phyloP scores from a whole-genome alignment of 1,140 invertebrate genomes.

The Araneus ventricosus region DNA sequence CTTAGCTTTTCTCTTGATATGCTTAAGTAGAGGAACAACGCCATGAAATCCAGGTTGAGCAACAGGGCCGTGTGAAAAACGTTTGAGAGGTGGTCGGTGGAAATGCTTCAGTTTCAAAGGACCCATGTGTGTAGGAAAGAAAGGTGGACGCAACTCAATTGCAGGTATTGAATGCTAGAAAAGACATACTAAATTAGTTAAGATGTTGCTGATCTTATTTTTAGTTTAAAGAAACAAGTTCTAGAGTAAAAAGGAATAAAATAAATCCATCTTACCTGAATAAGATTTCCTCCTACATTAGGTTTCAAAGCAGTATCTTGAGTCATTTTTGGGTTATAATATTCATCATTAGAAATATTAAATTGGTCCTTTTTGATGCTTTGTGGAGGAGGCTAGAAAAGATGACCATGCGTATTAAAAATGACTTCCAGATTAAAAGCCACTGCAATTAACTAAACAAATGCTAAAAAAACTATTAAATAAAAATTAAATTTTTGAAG shows the following conservation, averaged over 20 bases:
- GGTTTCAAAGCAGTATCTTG: slow-evolving; percentile 80
- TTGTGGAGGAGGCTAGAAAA: slow-evolving; percentile 85
- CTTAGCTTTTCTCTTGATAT: slow-evolving; percentile 95
- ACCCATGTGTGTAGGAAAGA: slow-evolving; percentile 96
- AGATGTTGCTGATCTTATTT: neutral
- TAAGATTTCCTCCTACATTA: slow-evolving; percentile 81
- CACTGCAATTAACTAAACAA: neutral
- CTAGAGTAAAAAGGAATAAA: neutral
- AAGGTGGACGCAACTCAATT: slow-evolving; percentile 94
- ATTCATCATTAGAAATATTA: slow-evolving; percentile 99
- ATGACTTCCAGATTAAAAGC: neutral
- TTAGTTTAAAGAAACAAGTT: neutral
- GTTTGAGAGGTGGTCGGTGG: slow-evolving; percentile 94
- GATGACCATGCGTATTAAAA: neutral
- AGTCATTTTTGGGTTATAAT: slow-evolving; percentile 93
- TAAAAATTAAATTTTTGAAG: neutral
- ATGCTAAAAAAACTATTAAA: neutral
- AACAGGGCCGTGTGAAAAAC: slow-evolving; percentile 91
- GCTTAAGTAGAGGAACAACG: slow-evolving; percentile 90
- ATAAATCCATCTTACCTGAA: slow-evolving; percentile 75
- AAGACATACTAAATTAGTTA: slow-evolving; percentile 81
- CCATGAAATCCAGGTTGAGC: slow-evolving; percentile 86
- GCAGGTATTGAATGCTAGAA: slow-evolving; percentile 98
- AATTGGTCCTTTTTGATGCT: slow-evolving; percentile 95
- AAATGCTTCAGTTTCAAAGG: slow-evolving; percentile 92